phyloP scores from a whole-genome alignment of 1,140 invertebrate genomes.

The Drosophila truncata region DNA sequence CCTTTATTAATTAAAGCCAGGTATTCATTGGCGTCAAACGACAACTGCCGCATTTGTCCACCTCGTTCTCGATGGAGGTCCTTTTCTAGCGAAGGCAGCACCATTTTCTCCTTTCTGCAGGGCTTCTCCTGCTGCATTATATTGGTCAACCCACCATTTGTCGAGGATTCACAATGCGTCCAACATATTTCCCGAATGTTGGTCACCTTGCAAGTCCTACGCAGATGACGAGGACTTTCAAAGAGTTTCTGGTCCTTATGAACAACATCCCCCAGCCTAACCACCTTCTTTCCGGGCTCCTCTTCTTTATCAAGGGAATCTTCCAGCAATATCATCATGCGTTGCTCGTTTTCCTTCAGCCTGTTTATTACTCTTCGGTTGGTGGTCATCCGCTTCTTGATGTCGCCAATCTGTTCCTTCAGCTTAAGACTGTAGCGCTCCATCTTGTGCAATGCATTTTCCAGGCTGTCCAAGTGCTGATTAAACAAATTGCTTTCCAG shows the following conservation, averaged over 20 bases:
- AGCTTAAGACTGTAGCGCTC: constrained; percentile 33
- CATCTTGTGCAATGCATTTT: constrained; percentile 30
- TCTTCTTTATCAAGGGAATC: neutral
- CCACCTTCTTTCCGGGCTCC: too few species aligned
- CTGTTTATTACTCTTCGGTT: constrained; percentile 24
- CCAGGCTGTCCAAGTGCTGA: constrained; percentile 24
- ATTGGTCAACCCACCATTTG: neutral
- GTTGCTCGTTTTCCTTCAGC: constrained; percentile 7
- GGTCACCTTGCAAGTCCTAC: constrained; percentile 31
- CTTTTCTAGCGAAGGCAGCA: neutral
- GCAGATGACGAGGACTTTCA: neutral
- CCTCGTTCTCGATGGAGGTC: neutral
- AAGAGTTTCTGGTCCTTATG: neutral
- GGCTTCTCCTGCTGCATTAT: neutral
- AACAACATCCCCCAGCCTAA: neutral
- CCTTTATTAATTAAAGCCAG: constrained; percentile 7
- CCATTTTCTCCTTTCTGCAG: neutral
- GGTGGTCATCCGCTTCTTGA: constrained; percentile 24
- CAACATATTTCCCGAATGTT: constrained; percentile 24
- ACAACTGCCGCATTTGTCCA: neutral
- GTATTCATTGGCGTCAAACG: neutral
- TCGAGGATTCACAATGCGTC: constrained; percentile 24
- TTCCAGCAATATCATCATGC: constrained; percentile 9
- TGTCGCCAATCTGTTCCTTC: constrained; percentile 6
- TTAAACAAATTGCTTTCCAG: constrained; percentile 8